Evolutionary conservation across 2,113 vertebrate genomes (phyloP).

Genomic region (Cyprinodon variegatus): DNA sequence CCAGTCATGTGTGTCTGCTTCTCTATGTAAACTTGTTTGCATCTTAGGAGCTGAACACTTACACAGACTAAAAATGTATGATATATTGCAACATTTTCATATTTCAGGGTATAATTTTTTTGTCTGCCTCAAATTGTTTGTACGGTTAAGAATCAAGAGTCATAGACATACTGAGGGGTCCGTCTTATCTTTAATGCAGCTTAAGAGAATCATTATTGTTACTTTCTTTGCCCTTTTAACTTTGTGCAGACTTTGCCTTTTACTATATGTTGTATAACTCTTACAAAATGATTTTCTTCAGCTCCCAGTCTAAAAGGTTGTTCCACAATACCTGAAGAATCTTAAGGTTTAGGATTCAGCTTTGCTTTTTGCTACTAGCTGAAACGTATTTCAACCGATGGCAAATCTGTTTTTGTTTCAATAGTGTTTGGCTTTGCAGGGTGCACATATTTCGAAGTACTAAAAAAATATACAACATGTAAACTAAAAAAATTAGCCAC

Average conservation of each 20-base stretch:
- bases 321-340: not conserved
- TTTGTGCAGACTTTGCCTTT: slow-evolving; percentile 10
- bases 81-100: slow-evolving; percentile 9
- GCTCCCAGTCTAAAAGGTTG: not conserved
- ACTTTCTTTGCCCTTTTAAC: not conserved
- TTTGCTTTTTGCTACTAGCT: not conserved
- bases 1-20: slow-evolving; percentile 68
- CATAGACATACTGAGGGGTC: not conserved
- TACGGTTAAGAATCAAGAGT: not conserved
- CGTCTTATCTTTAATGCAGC: slow-evolving; percentile 10
- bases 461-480: not conserved
- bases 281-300: not conserved
- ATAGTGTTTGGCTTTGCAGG: not conserved
- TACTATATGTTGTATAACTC: not conserved
- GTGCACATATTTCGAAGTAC: not conserved
- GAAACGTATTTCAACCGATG: not conserved
- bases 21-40: slow-evolving; percentile 45
- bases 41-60: slow-evolving; percentile 51
- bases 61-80: slow-evolving; percentile 26
- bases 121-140: not conserved
- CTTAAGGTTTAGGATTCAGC: not conserved
- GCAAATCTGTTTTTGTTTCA: not conserved
- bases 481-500: not conserved
- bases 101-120: slow-evolving; percentile 12
- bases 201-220: slow-evolving; percentile 8